These are phyloP conservation scores for Python bivittatus DNA, from an alignment of 2,113 vertebrate genomes.

Conservation along the genomic window DNA sequence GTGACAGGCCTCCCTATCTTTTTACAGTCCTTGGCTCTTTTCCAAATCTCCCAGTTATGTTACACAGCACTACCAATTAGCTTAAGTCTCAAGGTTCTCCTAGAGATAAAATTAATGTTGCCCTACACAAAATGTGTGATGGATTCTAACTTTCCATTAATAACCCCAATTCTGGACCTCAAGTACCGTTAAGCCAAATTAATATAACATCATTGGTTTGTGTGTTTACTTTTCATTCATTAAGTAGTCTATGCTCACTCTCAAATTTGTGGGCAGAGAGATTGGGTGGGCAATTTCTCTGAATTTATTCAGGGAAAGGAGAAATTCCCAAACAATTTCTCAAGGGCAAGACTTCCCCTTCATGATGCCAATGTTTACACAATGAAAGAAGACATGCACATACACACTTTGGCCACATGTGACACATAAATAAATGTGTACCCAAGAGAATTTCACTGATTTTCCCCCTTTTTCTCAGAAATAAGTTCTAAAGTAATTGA, in stretches of 20 bases:
- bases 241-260: background rate
- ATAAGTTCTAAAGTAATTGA: background rate
- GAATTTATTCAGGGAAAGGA: background rate
- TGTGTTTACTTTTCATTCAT: background rate
- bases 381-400: background rate
- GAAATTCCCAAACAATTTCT: background rate
- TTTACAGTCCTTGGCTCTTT: background rate
- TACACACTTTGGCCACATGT: background rate
- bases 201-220: background rate
- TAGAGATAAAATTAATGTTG: background rate
- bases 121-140: background rate
- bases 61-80: background rate
- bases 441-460: background rate
- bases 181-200: background rate
- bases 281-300: background rate
- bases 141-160: background rate
- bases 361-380: background rate
- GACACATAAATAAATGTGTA: background rate
- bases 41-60: background rate
- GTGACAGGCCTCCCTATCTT: background rate
- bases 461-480: background rate
- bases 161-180: background rate
- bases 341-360: background rate
- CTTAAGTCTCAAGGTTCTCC: background rate
- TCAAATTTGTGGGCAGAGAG: background rate